phyloP scores from a whole-genome alignment of 2,113 vertebrate genomes.

The Nothocercus julius region DNA sequence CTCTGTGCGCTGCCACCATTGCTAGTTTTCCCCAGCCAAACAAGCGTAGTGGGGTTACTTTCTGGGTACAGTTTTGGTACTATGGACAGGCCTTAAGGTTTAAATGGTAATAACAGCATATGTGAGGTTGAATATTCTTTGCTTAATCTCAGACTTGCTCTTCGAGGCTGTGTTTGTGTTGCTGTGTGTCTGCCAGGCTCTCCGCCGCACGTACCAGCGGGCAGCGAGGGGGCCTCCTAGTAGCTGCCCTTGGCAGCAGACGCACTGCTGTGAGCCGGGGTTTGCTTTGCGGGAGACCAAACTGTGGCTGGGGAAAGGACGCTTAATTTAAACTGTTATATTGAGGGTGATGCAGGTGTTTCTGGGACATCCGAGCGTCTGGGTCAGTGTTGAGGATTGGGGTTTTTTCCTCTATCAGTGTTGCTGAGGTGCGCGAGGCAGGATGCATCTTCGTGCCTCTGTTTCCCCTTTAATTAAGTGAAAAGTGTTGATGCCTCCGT shows the following conservation, averaged over 20 bases:
- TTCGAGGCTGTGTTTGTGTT: not conserved
- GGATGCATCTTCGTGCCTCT: rapidly evolving
- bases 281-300: not conserved
- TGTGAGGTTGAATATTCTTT: not conserved
- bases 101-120: rapidly evolving
- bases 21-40: not conserved
- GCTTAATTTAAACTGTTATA: rapidly evolving
- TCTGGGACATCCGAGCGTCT: rapidly evolving
- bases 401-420: not conserved
- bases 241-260: not conserved
- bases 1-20: not conserved
- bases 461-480: rapidly evolving
- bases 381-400: not conserved
- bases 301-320: not conserved
- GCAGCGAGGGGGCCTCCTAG: not conserved
- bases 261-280: not conserved
- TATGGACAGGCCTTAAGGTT: not conserved
- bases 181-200: not conserved
- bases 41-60: rapidly evolving
- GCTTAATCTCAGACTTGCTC: rapidly evolving
- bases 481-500: no score
- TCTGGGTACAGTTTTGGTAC: not conserved
- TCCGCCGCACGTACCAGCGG: rapidly evolving
- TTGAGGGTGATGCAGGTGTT: rapidly evolving
- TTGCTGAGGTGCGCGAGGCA: not conserved